Evolutionary conservation across 1,140 invertebrate genomes (phyloP).

Genomic region (Charaxes varanes): DNA sequence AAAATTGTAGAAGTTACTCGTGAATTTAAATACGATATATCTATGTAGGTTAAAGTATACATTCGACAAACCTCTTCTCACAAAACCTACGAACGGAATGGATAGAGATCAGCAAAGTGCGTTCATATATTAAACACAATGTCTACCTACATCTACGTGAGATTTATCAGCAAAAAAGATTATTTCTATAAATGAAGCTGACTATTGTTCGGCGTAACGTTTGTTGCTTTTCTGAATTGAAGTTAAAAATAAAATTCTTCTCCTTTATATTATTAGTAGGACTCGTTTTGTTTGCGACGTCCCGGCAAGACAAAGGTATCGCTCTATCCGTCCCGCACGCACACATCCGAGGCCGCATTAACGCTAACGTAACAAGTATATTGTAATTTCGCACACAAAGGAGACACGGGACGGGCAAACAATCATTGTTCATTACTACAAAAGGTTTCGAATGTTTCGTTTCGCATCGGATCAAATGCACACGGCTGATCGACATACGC

Average conservation of each 20-base stretch:
- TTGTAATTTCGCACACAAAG: slow-evolving; percentile 73
- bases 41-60: not conserved
- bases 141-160: slow-evolving; percentile 60
- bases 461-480: slow-evolving; percentile 69
- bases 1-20: slow-evolving; percentile 9
- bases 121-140: slow-evolving; percentile 38
- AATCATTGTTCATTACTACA: slow-evolving; percentile 74
- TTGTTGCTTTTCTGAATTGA: slow-evolving; percentile 70
- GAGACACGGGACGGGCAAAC: slow-evolving; percentile 68
- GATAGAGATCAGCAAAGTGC: slow-evolving; percentile 42
- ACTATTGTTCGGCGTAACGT: slow-evolving; percentile 64
- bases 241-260: slow-evolving; percentile 71
- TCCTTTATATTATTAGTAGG: slow-evolving; percentile 70
- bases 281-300: slow-evolving; percentile 69
- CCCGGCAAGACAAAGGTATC: slow-evolving; percentile 69
- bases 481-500: slow-evolving; percentile 51
- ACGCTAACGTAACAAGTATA: slow-evolving; percentile 67
- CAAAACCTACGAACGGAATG: slow-evolving; percentile 51
- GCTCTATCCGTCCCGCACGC: slow-evolving; percentile 62
- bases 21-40: no score
- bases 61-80: slow-evolving; percentile 44
- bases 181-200: slow-evolving; percentile 70
- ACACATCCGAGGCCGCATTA: slow-evolving; percentile 55
- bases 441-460: slow-evolving; percentile 70
- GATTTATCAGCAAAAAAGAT: slow-evolving; percentile 73